Evolutionary conservation across 2,113 vertebrate genomes (phyloP).

Genomic region (Apaloderma vittatum): DNA sequence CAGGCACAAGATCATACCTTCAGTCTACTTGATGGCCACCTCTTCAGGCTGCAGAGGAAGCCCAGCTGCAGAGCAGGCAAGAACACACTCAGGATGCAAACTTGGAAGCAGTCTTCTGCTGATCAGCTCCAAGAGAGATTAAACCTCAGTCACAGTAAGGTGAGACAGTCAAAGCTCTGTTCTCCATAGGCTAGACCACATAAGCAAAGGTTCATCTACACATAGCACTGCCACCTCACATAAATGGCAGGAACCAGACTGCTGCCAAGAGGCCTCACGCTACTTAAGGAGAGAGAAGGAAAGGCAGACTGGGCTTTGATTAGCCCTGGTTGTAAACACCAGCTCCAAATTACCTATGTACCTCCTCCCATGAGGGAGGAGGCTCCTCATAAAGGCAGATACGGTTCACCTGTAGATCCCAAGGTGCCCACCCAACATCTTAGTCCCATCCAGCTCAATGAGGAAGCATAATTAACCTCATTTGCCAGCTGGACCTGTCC

Average conservation of each 20-base stretch:
- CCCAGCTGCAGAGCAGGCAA: background rate
- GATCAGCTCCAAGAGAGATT: background rate
- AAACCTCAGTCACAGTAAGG: accelerated
- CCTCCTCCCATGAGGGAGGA: background rate
- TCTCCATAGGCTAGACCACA: background rate
- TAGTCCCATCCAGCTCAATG: background rate
- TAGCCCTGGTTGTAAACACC: background rate
- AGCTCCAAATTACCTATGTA: background rate
- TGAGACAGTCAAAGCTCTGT: background rate
- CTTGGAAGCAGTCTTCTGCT: background rate
- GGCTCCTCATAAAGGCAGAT: background rate
- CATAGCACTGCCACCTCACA: accelerated
- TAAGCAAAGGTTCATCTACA: background rate
- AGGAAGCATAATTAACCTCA: background rate
- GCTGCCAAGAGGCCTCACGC: background rate
- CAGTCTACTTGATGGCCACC: accelerated
- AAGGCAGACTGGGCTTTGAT: accelerated
- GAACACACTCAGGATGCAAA: background rate
- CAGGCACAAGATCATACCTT: background rate
- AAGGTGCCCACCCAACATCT: background rate
- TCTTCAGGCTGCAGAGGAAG: background rate
- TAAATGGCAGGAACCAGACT: accelerated
- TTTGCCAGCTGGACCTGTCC: background rate
- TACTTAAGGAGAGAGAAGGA: background rate
- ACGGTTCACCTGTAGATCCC: background rate